phyloP scores from a whole-genome alignment of 2,888 invertebrate species.

The Apodemia mormo region DNA sequence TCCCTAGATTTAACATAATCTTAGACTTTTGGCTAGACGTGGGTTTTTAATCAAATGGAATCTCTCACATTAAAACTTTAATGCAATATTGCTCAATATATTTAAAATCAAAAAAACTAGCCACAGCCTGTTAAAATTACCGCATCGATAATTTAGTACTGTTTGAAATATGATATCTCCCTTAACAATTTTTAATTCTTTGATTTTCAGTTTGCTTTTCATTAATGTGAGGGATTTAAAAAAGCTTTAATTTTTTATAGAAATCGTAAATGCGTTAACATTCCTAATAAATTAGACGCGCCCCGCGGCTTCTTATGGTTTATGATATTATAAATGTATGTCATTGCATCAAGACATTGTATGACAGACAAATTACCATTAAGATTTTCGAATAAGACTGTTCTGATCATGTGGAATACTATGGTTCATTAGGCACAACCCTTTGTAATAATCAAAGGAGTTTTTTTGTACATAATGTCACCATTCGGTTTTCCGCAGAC shows the following conservation, averaged over 20 bases:
- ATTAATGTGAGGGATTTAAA: constrained; percentile 35
- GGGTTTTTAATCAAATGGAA: constrained; percentile 28
- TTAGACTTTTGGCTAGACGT: constrained; percentile 21
- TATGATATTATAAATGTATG: constrained; percentile 30
- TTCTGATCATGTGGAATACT: constrained; percentile 42
- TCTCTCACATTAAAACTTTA: constrained; percentile 34
- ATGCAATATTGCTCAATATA: no score
- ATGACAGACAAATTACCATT: constrained; percentile 29
- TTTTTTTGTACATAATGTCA: constrained; percentile 26
- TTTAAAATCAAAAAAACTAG: neutral
- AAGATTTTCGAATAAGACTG: constrained; percentile 62
- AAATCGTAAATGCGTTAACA: constrained; percentile 33
- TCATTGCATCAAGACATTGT: constrained; percentile 27
- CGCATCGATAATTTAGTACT: neutral
- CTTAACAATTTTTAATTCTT: neutral
- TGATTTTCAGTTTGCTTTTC: neutral
- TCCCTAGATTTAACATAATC: no score
- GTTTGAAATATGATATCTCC: neutral
- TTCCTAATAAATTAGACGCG: constrained; percentile 39
- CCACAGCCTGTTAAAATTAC: neutral
- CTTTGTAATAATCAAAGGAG: neutral
- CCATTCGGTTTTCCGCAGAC: constrained; percentile 46
- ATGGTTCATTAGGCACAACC: constrained; percentile 30
- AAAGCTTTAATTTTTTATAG: constrained; percentile 42
- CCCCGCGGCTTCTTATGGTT: constrained; percentile 35